Base-by-base conservation (phyloP, 1,140 invertebrate species). In the Drosophila carrolli region DNA sequence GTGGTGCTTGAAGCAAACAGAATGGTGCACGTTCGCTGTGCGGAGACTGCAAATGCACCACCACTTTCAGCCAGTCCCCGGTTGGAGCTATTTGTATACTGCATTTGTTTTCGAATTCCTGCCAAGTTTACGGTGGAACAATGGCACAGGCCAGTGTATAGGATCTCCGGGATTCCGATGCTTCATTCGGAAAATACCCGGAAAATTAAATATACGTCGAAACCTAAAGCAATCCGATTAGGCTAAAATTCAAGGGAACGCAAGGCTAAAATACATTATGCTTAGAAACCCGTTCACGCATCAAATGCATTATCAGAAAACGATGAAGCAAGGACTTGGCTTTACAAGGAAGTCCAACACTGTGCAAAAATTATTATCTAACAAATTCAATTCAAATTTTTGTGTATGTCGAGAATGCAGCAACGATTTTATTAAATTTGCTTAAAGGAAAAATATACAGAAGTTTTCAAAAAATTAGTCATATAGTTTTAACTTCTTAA, bases 1-100 rank as follows among this genome's bases (percentile, higher is more conserved):
- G n/a, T 35, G 63, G 43, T 70, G n/a, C 19, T 35, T 32, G 19
- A 13, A 68, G 23, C 62, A 68, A 68, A 63, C 50, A 66, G 37
- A 68, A 56, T 47, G 62, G 23, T 23, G 19, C 38, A 53, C 23
- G 14, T 44, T 11, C 40, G 32, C 10, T 19, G 13, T 41, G 44
- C 27, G 62, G 62, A 32, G 47, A 19, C 16, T 50, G 44, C 41
- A 65, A 41, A 16, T 44, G 40, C 23, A 29, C 7, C 37, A 32
- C 14, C 43, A 58, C 6, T 13, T 27, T 47, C 7, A 46, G 44
- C 29, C 27, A 27, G 44, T 40, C 43, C 38, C 29, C 27, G 38
- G 46, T 53, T 16, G 11, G 10, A n/a, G 37, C 37, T 37, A 37
- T 65, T 50, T 63, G 57, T 27, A 37, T 14, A 44, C 4, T 11